Percentiles rank a stretch among this genome's conserved stretches.
Evolutionary conservation across 1,140 invertebrate genomes (phyloP).

Genomic region (Atta cephalotes): DNA sequence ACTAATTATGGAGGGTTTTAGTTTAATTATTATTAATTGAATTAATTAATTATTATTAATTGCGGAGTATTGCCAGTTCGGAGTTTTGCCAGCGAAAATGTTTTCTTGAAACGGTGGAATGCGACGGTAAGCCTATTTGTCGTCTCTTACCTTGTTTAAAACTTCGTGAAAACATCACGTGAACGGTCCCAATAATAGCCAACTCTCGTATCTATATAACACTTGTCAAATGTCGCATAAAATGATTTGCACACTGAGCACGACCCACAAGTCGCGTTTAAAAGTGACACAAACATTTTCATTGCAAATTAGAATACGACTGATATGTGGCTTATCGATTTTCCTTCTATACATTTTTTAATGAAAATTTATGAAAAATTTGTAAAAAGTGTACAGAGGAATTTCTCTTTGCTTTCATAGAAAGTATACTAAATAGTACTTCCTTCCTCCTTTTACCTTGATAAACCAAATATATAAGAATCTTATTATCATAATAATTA

Average conservation of each 20-base stretch:
- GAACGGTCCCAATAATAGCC: slow-evolving; percentile 43
- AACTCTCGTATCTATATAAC: slow-evolving; percentile 22
- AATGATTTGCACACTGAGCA: slow-evolving; percentile 10
- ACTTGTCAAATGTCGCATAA: slow-evolving; percentile 34
- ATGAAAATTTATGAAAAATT: not conserved
- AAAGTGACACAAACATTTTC: slow-evolving; percentile 21
- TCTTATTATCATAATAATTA: too few species aligned
- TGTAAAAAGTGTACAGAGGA: not conserved
- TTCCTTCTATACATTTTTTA: not conserved
- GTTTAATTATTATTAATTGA: not conserved
- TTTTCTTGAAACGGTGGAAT: slow-evolving; percentile 29
- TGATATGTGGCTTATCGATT: slow-evolving; percentile 15
- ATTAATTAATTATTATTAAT: not conserved
- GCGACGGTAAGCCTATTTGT: not conserved
- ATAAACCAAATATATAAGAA: too few species aligned
- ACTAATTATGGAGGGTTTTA: slow-evolving; percentile 1
- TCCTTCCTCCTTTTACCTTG: too few species aligned
- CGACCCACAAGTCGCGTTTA: not conserved
- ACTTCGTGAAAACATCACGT: slow-evolving; percentile 47
- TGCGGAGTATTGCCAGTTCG: not conserved
- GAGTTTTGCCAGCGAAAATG: not conserved
- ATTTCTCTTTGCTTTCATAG: not conserved
- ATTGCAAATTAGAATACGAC: not conserved
- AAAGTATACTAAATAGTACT: not conserved
- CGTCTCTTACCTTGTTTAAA: slow-evolving; percentile 1